A percentile compares a stretch with the other conserved stretches of the same genome.
phyloP scores from a whole-genome alignment of 2,797 vertebrate species.

The Lacerta viridis region DNA sequence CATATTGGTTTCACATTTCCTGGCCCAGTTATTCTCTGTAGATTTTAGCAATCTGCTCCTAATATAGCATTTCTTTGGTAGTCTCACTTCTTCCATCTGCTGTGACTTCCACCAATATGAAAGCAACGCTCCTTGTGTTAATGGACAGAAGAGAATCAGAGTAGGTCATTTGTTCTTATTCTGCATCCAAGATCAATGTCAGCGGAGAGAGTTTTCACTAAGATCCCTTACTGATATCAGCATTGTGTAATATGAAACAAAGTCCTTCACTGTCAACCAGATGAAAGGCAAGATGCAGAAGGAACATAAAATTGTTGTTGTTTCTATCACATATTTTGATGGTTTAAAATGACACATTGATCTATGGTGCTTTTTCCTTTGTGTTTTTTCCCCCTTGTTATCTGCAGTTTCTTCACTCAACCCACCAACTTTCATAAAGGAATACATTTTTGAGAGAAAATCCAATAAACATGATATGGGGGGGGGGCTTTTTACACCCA shows the following conservation, averaged over 20 bases:
- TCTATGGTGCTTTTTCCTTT: neutral
- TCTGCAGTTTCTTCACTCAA: too few relatives aligned
- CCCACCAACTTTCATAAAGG: neutral
- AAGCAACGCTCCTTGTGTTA: neutral
- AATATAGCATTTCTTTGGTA: slow-evolving; percentile 13
- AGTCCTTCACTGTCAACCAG: neutral
- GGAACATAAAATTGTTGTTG: neutral
- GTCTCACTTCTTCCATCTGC: neutral
- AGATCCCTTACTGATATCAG: too few relatives aligned
- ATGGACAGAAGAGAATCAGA: neutral
- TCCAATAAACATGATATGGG: neutral
- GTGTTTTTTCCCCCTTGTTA: neutral
- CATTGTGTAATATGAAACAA: neutral
- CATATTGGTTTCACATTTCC: neutral
- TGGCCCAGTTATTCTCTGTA: neutral
- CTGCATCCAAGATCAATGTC: too few relatives aligned
- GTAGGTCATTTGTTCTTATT: too few relatives aligned
- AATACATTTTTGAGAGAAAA: neutral
- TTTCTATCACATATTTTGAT: neutral
- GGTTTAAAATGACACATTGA: neutral
- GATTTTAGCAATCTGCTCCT: slow-evolving; percentile 19
- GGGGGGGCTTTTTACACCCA: too few relatives aligned
- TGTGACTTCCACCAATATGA: neutral
- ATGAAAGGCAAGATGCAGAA: neutral
- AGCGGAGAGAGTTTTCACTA: too few relatives aligned